Percentiles rank a stretch among this genome's conserved stretches.
Conservation (phyloP, 2,888 invertebrate species). For the Cataglyphis cursor region DNA sequence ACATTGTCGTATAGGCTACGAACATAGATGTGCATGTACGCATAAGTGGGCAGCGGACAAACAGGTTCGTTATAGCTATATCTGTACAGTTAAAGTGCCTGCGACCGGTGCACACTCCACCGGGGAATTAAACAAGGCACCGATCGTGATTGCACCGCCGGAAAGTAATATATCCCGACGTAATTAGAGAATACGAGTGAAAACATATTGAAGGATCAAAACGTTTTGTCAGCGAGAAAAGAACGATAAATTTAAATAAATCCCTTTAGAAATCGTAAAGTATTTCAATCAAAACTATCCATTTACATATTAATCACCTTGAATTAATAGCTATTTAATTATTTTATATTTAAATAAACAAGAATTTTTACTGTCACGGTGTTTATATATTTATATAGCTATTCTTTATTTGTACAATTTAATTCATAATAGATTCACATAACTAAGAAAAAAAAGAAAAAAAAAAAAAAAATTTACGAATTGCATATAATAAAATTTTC, state of each 20-base stretch:
- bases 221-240: background rate
- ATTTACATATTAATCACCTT: background rate
- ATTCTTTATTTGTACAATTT: background rate
- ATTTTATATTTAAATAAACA: background rate
- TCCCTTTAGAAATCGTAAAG: background rate
- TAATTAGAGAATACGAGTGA: background rate
- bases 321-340: background rate
- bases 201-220: background rate
- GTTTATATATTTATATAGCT: background rate
- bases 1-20: background rate
- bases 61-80: slow-evolving; percentile 49
- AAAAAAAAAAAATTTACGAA: too few species aligned
- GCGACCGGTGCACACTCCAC: slow-evolving; percentile 22
- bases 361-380: background rate
- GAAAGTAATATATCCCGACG: background rate
- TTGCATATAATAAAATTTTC: too few species aligned
- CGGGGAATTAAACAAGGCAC: slow-evolving; percentile 11
- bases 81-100: slow-evolving; percentile 58
- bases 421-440: background rate
- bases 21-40: background rate
- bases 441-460: background rate
- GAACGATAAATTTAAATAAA: background rate
- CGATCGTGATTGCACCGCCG: slow-evolving; percentile 18
- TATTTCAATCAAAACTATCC: background rate
- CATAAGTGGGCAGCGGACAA: slow-evolving; percentile 32